A percentile compares a stretch with the other conserved stretches of the same genome.
phyloP scores from a whole-genome alignment of 2,888 invertebrate genomes.

The Erebia palarica region DNA sequence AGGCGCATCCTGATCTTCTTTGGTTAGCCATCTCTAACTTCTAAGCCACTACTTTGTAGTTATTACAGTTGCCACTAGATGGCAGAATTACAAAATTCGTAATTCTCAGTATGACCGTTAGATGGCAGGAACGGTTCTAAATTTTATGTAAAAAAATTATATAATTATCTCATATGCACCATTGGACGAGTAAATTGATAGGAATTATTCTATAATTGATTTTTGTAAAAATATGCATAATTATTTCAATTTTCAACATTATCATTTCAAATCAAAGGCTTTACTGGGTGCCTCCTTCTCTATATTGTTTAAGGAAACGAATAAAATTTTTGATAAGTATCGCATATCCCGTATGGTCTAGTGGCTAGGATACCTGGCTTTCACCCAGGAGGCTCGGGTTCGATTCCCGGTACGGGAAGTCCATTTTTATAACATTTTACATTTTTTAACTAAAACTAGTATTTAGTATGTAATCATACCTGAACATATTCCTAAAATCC shows the following conservation, averaged over 20 bases:
- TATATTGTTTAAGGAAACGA: not conserved
- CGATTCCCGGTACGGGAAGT: constrained; percentile 87
- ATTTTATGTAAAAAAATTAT: not conserved
- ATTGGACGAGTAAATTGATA: not conserved
- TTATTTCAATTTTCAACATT: too few relatives aligned
- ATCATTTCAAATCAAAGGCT: too few relatives aligned
- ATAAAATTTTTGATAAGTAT: not conserved
- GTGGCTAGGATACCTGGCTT: constrained; percentile 89
- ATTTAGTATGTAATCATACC: too few relatives aligned
- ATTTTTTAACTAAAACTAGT: not conserved
- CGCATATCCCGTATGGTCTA: constrained; percentile 83
- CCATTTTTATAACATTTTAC: constrained; percentile 4
- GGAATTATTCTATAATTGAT: not conserved
- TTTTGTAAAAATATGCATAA: too few relatives aligned
- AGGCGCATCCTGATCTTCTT: not conserved
- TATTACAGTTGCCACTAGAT: not conserved
- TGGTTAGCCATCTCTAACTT: too few relatives aligned
- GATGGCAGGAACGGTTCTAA: not conserved
- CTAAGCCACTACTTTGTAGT: too few relatives aligned
- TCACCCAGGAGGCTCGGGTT: constrained; percentile 89
- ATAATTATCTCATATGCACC: too few relatives aligned
- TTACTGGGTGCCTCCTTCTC: too few relatives aligned
- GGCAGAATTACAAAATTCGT: not conserved
- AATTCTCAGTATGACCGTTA: not conserved
- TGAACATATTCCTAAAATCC: too few relatives aligned